A percentile compares a stretch with the other conserved stretches of the same genome.
Evolutionary conservation across 2,113 vertebrate species (phyloP).

Genomic region (Cisticola juncidis): DNA sequence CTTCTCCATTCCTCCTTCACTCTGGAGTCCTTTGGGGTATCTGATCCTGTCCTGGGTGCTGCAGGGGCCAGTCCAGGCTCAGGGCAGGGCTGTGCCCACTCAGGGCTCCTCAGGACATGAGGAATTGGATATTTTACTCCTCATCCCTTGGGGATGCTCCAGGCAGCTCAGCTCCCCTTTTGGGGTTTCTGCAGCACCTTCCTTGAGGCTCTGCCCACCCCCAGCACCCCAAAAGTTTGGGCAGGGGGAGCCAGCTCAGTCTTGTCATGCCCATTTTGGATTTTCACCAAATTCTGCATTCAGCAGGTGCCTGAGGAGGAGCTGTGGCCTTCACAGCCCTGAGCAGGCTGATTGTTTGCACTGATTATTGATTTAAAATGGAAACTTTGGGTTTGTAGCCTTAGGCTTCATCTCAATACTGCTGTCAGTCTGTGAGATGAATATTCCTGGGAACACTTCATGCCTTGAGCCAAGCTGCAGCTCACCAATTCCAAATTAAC

Average conservation of each 20-base stretch:
- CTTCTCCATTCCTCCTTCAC: not conserved
- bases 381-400: not conserved
- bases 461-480: not conserved
- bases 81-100: not conserved
- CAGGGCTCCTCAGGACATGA: accelerated
- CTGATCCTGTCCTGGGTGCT: not conserved
- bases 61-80: not conserved
- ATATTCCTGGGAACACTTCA: not conserved
- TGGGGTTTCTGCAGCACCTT: not conserved
- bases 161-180: not conserved
- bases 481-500: slow-evolving; percentile 12
- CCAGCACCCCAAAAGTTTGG: not conserved
- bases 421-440: not conserved
- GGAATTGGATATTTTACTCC: not conserved
- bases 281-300: not conserved
- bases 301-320: not conserved
- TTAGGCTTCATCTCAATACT: not conserved
- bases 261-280: accelerated
- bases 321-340: not conserved
- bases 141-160: accelerated
- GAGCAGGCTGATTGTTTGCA: not conserved
- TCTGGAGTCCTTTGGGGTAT: not conserved
- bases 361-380: slow-evolving; percentile 28
- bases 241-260: not conserved
- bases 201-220: not conserved